Evolutionary conservation across 2,797 vertebrate species (phyloP).

Genomic region (Tolypeutes matacus): DNA sequence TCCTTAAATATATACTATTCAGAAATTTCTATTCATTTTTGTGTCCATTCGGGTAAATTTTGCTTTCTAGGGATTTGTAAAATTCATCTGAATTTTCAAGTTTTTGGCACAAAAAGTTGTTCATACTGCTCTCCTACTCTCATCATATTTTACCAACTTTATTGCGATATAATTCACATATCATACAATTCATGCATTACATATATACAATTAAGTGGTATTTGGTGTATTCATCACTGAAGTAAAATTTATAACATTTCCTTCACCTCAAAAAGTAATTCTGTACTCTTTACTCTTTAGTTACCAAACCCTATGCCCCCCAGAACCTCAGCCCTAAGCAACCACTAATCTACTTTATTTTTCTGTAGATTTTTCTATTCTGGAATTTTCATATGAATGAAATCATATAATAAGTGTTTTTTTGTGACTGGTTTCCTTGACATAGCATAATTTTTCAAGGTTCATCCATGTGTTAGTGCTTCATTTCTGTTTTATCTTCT

Average conservation of each 20-base stretch:
- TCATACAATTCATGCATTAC: not conserved
- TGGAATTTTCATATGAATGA: too few relatives aligned
- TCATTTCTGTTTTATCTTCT: too few relatives aligned
- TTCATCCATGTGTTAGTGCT: too few relatives aligned
- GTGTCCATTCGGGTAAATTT: not conserved
- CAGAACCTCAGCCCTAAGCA: too few relatives aligned
- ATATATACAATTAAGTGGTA: not conserved
- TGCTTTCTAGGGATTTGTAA: not conserved
- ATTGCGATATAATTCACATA: not conserved
- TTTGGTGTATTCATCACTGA: not conserved
- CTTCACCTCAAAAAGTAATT: not conserved
- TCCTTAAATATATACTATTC: not conserved
- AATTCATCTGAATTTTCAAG: not conserved
- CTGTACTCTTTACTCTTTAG: too few relatives aligned
- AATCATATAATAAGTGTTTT: too few relatives aligned
- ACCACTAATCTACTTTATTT: too few relatives aligned
- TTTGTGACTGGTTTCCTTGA: too few relatives aligned
- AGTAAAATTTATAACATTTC: not conserved
- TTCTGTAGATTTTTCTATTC: too few relatives aligned
- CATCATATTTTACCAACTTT: not conserved
- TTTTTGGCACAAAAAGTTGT: not conserved
- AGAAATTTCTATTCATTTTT: not conserved
- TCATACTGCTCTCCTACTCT: not conserved
- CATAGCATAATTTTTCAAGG: too few relatives aligned
- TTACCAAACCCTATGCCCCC: too few relatives aligned